Evolutionary conservation across 2,888 invertebrate genomes (phyloP).

Genomic region (Eilema griseolum): DNA sequence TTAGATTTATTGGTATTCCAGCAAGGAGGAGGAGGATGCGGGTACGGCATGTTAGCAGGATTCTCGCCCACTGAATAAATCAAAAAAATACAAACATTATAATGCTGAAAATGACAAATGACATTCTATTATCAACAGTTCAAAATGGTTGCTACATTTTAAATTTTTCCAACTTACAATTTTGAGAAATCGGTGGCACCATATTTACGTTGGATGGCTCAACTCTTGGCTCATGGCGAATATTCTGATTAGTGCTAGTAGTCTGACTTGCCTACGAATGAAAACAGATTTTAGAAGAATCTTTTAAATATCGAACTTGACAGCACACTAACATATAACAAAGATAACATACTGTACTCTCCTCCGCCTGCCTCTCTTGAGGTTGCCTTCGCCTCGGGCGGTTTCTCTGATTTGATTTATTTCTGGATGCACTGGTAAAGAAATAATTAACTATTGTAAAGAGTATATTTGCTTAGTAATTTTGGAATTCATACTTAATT

Average conservation of each 20-base stretch:
- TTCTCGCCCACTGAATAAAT: slow-evolving; percentile 65
- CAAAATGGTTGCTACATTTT: not conserved
- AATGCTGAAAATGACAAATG: not conserved
- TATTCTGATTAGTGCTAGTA: slow-evolving; percentile 67
- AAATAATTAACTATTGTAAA: not conserved
- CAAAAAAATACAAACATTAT: slow-evolving; percentile 4
- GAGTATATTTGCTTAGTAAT: not conserved
- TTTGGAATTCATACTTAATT: not conserved
- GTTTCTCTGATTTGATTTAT: slow-evolving; percentile 79
- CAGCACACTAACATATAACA: too few species aligned
- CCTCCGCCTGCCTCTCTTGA: slow-evolving; percentile 74
- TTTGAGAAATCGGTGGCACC: slow-evolving; percentile 75
- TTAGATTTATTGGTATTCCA: slow-evolving; percentile 79
- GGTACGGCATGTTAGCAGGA: slow-evolving; percentile 68
- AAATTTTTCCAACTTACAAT: slow-evolving; percentile 57
- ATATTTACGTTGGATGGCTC: slow-evolving; percentile 75
- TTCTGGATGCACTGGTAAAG: slow-evolving; percentile 71
- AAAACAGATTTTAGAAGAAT: not conserved
- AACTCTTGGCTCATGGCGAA: slow-evolving; percentile 70
- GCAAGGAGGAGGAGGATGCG: slow-evolving; percentile 73
- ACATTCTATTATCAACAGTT: not conserved
- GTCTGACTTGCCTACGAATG: slow-evolving; percentile 59
- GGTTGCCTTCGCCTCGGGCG: slow-evolving; percentile 72
- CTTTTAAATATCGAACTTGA: not conserved
- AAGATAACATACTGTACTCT: slow-evolving; percentile 65